A percentile compares a stretch with the other conserved stretches of the same genome.
Conservation (phyloP, 2,797 vertebrate species). For the Crenichthys baileyi region DNA sequence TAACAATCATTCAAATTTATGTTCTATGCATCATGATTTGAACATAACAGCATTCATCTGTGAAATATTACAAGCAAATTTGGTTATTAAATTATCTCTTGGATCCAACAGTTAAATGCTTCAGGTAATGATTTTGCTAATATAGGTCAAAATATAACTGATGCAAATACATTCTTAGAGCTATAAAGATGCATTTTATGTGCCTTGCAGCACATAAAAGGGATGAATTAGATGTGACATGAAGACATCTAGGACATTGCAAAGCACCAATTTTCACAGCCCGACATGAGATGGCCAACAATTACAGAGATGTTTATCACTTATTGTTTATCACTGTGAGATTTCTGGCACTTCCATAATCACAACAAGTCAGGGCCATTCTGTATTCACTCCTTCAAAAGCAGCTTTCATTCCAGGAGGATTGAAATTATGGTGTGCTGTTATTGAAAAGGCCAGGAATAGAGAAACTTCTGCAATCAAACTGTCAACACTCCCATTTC, state of each 20-base stretch:
- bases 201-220: conserved; percentile 49
- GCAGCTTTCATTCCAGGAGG: conserved; percentile 44
- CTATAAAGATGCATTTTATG: conserved; percentile 56
- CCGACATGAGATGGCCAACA: conserved; percentile 35
- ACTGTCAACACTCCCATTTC: conserved; percentile 55
- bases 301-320: conserved; percentile 66
- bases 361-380: conserved; percentile 50
- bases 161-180: conserved; percentile 53
- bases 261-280: conserved; percentile 51
- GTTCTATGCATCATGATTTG: conserved; percentile 31
- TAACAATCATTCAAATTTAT: conserved; percentile 20
- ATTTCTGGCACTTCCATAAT: conserved; percentile 49
- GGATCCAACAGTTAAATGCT: conserved; percentile 26
- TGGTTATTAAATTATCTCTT: conserved; percentile 47
- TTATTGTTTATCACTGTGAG: conserved; percentile 49
- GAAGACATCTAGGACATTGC: conserved; percentile 43
- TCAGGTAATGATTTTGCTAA: conserved; percentile 39
- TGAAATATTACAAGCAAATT: conserved; percentile 39
- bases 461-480: conserved; percentile 60
- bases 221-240: conserved; percentile 45
- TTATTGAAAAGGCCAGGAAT: conserved; percentile 42
- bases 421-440: conserved; percentile 54
- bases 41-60: conserved; percentile 50
- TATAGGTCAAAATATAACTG: conserved; percentile 64
- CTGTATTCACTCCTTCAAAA: conserved; percentile 52